phyloP scores from a whole-genome alignment of 1,140 invertebrate genomes.

The Ceratosolen solmsi region DNA sequence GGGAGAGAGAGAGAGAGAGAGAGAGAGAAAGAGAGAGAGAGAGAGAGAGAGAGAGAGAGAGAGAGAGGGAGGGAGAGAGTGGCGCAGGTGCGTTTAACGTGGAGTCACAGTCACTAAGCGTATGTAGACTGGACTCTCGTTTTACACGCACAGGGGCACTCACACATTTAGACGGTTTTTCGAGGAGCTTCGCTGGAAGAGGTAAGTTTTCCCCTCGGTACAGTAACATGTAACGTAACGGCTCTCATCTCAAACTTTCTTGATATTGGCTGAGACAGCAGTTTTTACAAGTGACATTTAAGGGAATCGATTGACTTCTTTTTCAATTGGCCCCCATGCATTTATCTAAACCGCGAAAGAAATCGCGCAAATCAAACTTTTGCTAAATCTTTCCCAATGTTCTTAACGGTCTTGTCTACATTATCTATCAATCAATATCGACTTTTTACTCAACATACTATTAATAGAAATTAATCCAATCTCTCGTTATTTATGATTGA shows the following conservation, averaged over 20 bases:
- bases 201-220: constrained; percentile 42
- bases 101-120: not conserved
- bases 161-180: constrained; percentile 15
- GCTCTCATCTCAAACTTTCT: constrained; percentile 56
- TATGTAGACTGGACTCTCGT: not conserved
- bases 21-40: constrained; percentile 7
- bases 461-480: too few species aligned
- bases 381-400: not conserved
- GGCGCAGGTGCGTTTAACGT: constrained; percentile 31
- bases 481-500: too few species aligned
- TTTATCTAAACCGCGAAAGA: constrained; percentile 15
- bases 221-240: constrained; percentile 58
- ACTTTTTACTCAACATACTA: not conserved
- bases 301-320: constrained; percentile 52
- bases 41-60: not conserved
- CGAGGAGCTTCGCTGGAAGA: constrained; percentile 7
- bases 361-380: constrained; percentile 45
- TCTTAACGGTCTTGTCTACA: not conserved
- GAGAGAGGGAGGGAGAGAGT: not conserved
- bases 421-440: not conserved
- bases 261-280: constrained; percentile 50
- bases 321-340: constrained; percentile 53
- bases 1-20: not conserved
- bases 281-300: constrained; percentile 56
- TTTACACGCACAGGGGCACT: not conserved